Base-by-base conservation (phyloP, 1,140 invertebrate species). In the Venustaconcha ellipsiformis region DNA sequence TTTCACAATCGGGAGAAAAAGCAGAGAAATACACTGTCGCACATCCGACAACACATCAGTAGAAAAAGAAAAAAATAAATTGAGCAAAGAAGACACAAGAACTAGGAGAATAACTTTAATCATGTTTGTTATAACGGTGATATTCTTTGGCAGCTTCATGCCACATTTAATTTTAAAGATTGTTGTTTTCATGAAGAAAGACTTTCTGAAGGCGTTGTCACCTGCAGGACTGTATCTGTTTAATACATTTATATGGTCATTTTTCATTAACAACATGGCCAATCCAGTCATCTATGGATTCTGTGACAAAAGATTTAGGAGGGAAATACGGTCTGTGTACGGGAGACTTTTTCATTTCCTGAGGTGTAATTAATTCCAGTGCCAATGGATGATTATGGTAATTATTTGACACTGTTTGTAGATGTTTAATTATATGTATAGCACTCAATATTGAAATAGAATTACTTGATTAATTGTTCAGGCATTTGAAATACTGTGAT, bases 211-310 rank as follows among this genome's bases (percentile, higher is more conserved):
- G 2, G 58, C 59, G 13, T 23, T 72, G 30, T 76, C 62, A n/a
- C 68, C 73, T 11, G 60, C 70, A 14, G 71, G 63, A 0, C 58
- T 75, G 2, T 70, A 84, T 12, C 17, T 77, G 26, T 86, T 84
- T 74, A 84, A 84, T 72, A 76, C 84, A 4, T 81, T 79, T 26
- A 78, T 82, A 15, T 70, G 84, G 17, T 80, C 81, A 14, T 84
- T 81, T 59, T 84, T 84, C 58, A 78, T 86, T 18, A 86, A 86
- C 76, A 81, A 78, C 64, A 72, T 80, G 15, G 74, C 75, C 14
- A 86, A 86, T 62, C 65, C 74, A 48, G 80, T 84, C 55, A 78
- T 86, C 18, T 86, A 86, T 70, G 81, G 84, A 11, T 81, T 86
- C 66, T 82, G 81, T 73, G 84, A 83, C 70, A 58, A 48, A 48